Evolutionary conservation across 2,113 vertebrate species (phyloP), one percentile per base, ranked within the genome.

Genomic region (Daubentonia madagascariensis): DNA sequence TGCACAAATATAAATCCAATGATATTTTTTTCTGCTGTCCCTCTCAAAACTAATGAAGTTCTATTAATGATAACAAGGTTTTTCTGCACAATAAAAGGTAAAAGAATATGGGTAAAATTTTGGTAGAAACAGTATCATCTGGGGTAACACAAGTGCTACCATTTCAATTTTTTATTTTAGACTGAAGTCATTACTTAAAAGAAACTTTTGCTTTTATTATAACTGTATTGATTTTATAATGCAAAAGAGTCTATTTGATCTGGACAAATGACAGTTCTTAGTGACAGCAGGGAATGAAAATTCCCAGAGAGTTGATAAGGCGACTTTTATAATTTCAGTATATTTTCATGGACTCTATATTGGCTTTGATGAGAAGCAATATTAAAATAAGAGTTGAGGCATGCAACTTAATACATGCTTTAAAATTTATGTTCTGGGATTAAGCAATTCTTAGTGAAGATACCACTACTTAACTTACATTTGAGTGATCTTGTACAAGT

Each of bases 161-260:
- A 18, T 81, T 94, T 79, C 20, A 90, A 86, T 37, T 45, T 80
- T 72, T 94, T 40, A 57, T 67, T 93, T 68, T 78, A 73, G 32
- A 67, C 18, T 59, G 25, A 3, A 67, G 37, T 61, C 32, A 92
- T 91, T 89, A 81, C 37, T 84, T 78, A 75, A 43, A 83, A 83
- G 43, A 48, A 2, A 59, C 40, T 68, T 89, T 84, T 93, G 13
- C 25, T 84, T 85, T 87, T 73, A 80, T 61, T 80, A 90, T 93
- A 78, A 54, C n/a, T 85, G 9, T 87, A 79, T 72, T 96, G 35
- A 96, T 92, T 95, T 97, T 94, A 2, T 84, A 70, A 61, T 78
- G 28, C 8, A 59, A 61, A 93, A 8, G 8, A 52, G 67, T 65
- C 22, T 20, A 87, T 93, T 96, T 84, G 40, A 59, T 83, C 23